phyloP scores from a whole-genome alignment of 37 sponge, comb jelly and placozoan genomes.

The Agelas oroides region DNA sequence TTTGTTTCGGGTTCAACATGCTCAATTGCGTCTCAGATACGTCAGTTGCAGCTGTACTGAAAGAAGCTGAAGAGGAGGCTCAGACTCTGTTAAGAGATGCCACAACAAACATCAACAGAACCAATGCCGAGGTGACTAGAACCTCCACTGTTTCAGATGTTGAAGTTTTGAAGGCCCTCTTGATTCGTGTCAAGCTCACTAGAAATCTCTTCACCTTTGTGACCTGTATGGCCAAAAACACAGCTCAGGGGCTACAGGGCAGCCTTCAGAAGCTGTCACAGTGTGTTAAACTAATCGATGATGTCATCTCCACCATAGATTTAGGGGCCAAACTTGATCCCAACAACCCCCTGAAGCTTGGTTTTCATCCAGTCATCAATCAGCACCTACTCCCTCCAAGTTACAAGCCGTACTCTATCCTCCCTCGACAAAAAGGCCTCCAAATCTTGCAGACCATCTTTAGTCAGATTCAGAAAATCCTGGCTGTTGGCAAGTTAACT shows the following conservation, averaged over 20 bases:
- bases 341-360: constrained; percentile 53
- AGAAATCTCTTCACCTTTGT: constrained; percentile 47
- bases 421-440: constrained; percentile 45
- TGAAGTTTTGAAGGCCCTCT: constrained; percentile 38
- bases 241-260: constrained; percentile 23
- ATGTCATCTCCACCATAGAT: constrained; percentile 39
- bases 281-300: constrained; percentile 34
- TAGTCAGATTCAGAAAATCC: constrained; percentile 36
- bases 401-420: constrained; percentile 55
- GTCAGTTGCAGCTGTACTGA: constrained; percentile 44
- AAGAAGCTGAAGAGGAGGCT: constrained; percentile 61
- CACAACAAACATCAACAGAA: background rate
- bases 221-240: constrained; percentile 37
- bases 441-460: constrained; percentile 26
- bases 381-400: constrained; percentile 87
- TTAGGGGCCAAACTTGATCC: constrained; percentile 59
- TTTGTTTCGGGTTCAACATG: constrained; percentile 63
- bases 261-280: constrained; percentile 36
- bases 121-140: background rate
- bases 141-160: background rate
- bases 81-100: background rate
- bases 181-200: constrained; percentile 46
- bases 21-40: constrained; percentile 29
- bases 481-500: constrained; percentile 34
- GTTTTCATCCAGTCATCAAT: constrained; percentile 84